phyloP scores from a whole-genome alignment of 2,113 vertebrate species.

The Glaucidium brasilianum region DNA sequence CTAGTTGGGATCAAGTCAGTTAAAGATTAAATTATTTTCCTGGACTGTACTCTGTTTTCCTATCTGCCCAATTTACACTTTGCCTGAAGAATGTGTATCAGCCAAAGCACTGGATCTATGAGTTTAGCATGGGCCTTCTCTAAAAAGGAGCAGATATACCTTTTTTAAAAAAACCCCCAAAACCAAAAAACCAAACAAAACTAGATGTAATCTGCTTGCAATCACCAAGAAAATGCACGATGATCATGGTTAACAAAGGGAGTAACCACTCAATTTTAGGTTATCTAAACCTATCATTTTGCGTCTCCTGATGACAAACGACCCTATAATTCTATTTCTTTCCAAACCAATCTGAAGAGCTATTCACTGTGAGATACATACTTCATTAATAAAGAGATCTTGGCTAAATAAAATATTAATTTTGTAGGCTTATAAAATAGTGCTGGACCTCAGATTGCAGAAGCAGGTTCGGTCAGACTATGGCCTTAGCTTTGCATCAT shows the following conservation, averaged over 20 bases:
- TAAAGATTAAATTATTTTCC: not conserved
- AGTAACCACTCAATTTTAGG: not conserved
- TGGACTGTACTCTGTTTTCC: not conserved
- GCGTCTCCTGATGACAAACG: not conserved
- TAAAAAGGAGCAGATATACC: not conserved
- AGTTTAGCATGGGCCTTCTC: not conserved
- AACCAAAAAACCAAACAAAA: not conserved
- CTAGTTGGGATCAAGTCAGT: not conserved
- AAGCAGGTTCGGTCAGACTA: not conserved
- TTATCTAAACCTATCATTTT: not conserved
- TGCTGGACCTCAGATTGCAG: not conserved
- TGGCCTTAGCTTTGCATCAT: not conserved
- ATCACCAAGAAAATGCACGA: not conserved
- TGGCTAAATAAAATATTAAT: slow-evolving; percentile 13
- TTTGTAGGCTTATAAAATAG: not conserved
- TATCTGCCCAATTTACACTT: not conserved
- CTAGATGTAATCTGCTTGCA: not conserved
- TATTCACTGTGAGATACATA: slow-evolving; percentile 1
- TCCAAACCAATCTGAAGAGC: not conserved
- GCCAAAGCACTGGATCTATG: not conserved
- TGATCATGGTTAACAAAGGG: not conserved
- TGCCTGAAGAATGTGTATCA: not conserved
- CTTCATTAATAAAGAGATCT: slow-evolving; percentile 15
- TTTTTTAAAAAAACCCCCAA: too few species aligned
- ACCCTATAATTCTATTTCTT: not conserved